Evolutionary conservation across 2,888 invertebrate species (phyloP).

Genomic region (Dryococelus australis): DNA sequence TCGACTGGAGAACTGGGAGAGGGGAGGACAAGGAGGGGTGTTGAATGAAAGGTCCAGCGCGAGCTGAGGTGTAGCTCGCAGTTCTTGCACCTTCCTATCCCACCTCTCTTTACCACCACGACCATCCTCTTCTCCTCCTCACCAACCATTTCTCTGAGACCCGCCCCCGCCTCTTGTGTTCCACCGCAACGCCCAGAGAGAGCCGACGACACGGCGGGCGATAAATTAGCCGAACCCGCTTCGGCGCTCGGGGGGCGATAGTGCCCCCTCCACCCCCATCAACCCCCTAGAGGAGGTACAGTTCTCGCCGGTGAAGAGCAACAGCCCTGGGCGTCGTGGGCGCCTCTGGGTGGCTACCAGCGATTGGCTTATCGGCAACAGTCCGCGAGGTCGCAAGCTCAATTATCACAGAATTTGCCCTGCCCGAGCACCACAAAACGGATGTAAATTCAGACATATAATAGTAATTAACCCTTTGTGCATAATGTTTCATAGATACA

Average conservation of each 20-base stretch:
- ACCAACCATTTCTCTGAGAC: conserved; percentile 25
- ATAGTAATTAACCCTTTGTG: too few relatives aligned
- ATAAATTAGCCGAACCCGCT: conserved; percentile 37
- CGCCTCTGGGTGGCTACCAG: too few relatives aligned
- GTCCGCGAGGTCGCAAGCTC: too few relatives aligned
- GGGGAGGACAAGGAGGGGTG: neutral
- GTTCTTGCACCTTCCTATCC: neutral
- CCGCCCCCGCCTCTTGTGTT: conserved; percentile 2
- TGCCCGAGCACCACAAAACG: too few relatives aligned
- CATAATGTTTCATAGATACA: too few relatives aligned
- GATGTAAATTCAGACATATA: too few relatives aligned
- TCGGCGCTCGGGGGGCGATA: neutral
- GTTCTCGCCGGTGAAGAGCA: neutral
- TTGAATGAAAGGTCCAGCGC: neutral
- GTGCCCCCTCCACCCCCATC: neutral
- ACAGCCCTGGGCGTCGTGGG: too few relatives aligned
- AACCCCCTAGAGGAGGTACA: neutral
- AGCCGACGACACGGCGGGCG: conserved; percentile 33
- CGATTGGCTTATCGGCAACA: too few relatives aligned
- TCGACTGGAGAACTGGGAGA: neutral
- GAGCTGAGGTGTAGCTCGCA: neutral
- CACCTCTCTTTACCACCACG: neutral
- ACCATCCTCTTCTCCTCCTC: conserved; percentile 30
- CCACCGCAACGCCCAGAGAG: conserved; percentile 37
- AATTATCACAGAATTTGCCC: too few relatives aligned